Percentiles rank a stretch among this genome's conserved stretches.
phyloP scores from a whole-genome alignment of 2,113 vertebrate species.

The Gallinago paraguaiae region DNA sequence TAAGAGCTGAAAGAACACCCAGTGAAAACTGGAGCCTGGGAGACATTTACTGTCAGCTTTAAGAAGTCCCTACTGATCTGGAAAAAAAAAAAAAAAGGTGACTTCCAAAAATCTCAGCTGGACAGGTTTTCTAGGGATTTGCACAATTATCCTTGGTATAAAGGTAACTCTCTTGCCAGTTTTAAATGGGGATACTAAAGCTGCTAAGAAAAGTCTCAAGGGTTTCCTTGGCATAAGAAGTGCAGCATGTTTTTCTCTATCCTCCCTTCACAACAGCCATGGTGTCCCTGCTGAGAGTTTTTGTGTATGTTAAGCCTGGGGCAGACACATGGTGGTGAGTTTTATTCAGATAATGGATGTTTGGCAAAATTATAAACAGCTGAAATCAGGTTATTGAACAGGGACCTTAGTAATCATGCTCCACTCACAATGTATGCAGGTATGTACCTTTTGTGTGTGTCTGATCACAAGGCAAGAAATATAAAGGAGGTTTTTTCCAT shows the following conservation, averaged over 20 bases:
- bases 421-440: rapidly evolving
- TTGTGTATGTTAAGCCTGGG: not conserved
- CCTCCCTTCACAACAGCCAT: not conserved
- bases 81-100: not conserved
- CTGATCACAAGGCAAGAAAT: not conserved
- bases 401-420: not conserved
- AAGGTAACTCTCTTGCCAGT: not conserved
- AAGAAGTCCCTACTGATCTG: not conserved
- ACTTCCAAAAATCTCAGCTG: not conserved
- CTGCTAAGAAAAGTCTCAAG: not conserved
- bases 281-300: not conserved
- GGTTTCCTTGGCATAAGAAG: not conserved
- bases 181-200: not conserved
- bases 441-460: not conserved
- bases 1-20: not conserved
- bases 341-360: not conserved
- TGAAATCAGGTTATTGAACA: not conserved
- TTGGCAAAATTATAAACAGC: not conserved
- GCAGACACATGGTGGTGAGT: not conserved
- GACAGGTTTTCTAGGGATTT: not conserved
- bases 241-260: not conserved
- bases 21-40: not conserved
- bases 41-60: not conserved
- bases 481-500: not conserved
- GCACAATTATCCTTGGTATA: not conserved